These are phyloP conservation scores for Drosophila lacertosa DNA, from an alignment of 1,140 invertebrate species.

Conservation along the genomic window DNA sequence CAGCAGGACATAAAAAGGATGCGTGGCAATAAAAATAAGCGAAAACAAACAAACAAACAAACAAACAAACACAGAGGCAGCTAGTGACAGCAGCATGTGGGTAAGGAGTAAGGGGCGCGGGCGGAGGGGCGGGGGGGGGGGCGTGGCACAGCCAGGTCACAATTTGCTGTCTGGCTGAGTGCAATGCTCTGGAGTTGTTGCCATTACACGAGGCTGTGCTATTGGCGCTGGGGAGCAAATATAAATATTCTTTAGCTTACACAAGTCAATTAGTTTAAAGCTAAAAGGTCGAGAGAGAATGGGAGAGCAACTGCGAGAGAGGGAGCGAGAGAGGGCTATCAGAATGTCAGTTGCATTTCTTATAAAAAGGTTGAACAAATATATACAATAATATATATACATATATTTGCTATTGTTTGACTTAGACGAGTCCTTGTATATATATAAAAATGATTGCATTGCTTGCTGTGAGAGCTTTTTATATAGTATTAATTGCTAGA, in stretches of 20 bases:
- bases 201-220: not conserved
- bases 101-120: not conserved
- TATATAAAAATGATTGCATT: too few species aligned
- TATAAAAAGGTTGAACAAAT: too few species aligned
- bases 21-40: constrained; percentile 71
- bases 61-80: constrained; percentile 13
- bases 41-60: constrained; percentile 51
- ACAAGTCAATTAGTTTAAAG: constrained; percentile 47
- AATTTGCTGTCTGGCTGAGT: constrained; percentile 38
- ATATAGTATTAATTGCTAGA: too few species aligned
- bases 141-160: constrained; percentile 9
- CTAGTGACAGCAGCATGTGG: constrained; percentile 18
- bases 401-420: too few species aligned
- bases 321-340: too few species aligned
- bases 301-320: too few species aligned
- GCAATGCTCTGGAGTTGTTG: constrained; percentile 35
- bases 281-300: not conserved
- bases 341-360: too few species aligned
- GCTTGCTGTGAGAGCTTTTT: too few species aligned
- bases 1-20: constrained; percentile 65
- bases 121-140: not conserved
- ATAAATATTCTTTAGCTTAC: constrained; percentile 23
- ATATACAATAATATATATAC: too few species aligned
- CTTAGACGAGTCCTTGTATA: too few species aligned
- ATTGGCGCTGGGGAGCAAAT: constrained; percentile 5